Base-by-base conservation (phyloP, 1,140 invertebrate genomes). In the Polyergus mexicanus region DNA sequence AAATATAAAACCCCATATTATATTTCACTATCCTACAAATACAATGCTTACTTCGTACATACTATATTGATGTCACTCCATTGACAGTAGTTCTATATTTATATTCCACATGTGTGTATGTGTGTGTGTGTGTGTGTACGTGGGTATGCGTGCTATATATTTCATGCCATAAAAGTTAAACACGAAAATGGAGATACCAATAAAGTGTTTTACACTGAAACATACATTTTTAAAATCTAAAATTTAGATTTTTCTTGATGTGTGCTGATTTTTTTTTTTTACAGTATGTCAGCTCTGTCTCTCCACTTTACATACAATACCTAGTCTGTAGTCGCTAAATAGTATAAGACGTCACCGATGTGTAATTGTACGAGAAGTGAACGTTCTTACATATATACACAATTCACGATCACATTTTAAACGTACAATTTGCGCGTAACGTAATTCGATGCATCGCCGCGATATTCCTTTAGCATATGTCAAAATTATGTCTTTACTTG, bases 1-100 rank as follows among this genome's bases (percentile, higher is more conserved):
- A 93, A 94, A 94, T 94, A 94, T 94, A 94, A 94, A 94, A 94
- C 90, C 91, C 92, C 93, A 94, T 91, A 92, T 92, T 90, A 91
- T 90, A 90, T 87, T 87, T 92, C 83, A 91, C 87, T 92, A 92
- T 88, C 90, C 91, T 94, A 93, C 90, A 93, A 94, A 91, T 93
- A 94, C 89, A 93, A 90, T 90, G 88, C 83, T 90, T 92, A 90
- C 22, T 75, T 91, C 77, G 90, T 91, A 92, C 75, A 58, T 84
- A 78, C 63, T 88, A 78, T 88, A 91, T 86, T 84, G 51, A 60
- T 86, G 74, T 89, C 66, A 85, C 72, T 62, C 51, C 72, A 84
- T 78, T 51, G 51, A 88, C 89, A 66, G 65, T 90, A 85, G 75
- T 92, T 92, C 90, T 90, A 89, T 89, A 74, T 88, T 84, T 74